phyloP scores from a whole-genome alignment of 2,797 vertebrate genomes.

The Pempheris klunzingeri region DNA sequence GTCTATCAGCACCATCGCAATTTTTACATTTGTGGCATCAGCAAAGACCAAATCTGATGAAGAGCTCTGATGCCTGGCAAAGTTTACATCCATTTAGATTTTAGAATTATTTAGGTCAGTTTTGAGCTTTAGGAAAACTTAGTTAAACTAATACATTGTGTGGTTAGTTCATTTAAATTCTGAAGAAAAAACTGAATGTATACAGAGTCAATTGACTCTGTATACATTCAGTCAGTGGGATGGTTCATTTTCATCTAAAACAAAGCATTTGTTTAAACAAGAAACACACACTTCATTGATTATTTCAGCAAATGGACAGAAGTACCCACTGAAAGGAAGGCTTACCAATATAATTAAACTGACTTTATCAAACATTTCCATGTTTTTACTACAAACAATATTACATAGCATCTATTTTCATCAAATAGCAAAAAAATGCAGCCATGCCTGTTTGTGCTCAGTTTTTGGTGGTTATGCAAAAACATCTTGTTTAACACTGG shows the following conservation, averaged over 20 bases:
- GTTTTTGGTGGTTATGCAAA: not conserved
- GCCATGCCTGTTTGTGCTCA: not conserved
- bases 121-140: not conserved
- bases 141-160: not conserved
- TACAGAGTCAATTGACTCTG: not conserved
- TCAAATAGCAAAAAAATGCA: not conserved
- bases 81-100: not conserved
- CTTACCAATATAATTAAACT: too few relatives aligned
- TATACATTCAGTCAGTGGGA: not conserved
- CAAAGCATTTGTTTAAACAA: not conserved
- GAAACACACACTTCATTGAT: too few relatives aligned
- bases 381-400: not conserved
- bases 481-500: not conserved
- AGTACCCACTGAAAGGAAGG: too few relatives aligned
- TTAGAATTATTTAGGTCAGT: not conserved
- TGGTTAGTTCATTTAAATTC: not conserved
- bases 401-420: not conserved
- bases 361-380: too few relatives aligned
- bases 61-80: not conserved
- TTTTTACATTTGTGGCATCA: slow-evolving; percentile 1
- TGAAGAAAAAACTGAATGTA: too few relatives aligned
- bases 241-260: not conserved
- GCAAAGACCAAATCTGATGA: not conserved
- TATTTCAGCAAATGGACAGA: not conserved
- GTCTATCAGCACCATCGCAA: not conserved